Evolutionary conservation across 2,113 vertebrate species (phyloP), one percentile per base, ranked within the genome.

Genomic region (Ammodytes marinus): DNA sequence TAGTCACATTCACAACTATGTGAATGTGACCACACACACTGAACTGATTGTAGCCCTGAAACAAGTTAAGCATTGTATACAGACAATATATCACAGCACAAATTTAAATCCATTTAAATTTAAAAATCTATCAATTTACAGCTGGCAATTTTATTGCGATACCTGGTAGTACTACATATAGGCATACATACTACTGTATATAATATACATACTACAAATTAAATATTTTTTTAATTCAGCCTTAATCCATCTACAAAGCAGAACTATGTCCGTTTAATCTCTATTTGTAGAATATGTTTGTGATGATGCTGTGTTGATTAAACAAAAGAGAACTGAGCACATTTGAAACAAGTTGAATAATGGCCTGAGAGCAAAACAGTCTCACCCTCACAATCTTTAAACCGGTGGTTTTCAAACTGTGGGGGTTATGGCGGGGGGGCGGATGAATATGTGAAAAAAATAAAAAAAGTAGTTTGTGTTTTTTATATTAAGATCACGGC

Each of bases 281-380:
- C 15, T n/a, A 7, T 9, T 40, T 35, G 57, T 57, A 47, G 43
- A 47, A 12, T 0, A 57, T 6, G 7, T 52, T 2, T 65, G 15
- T 19, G 35, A 27, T 35, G 45, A 40, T 27, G 19, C 8, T 49
- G n/a, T n/a, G n/a, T n/a, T n/a, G n/a, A 19, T n/a, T 6, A 67
- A 6, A 42, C n/a, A 15, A 2, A n/a, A n/a, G n/a, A n/a, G n/a
- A 66, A 47, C 19, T 15, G 49, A 63, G 8, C 15, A 35, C 39
- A 54, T 8, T 5, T 10, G 8, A 1, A 0, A 15, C 63, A 45
- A 37, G 10, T 1, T 59, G 46, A 13, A 54, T 70, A n/a, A n/a
- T 17, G 14, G 43, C 19, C 46, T 67, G 13, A 61, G 14, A 42
- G 47, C 15, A 67, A 80, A 84, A 77, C 46, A 80, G 69, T 17